Percentiles rank a stretch among this genome's conserved stretches.
phyloP scores from a whole-genome alignment of 2,888 invertebrate species.

The Temnothorax unifasciatus region DNA sequence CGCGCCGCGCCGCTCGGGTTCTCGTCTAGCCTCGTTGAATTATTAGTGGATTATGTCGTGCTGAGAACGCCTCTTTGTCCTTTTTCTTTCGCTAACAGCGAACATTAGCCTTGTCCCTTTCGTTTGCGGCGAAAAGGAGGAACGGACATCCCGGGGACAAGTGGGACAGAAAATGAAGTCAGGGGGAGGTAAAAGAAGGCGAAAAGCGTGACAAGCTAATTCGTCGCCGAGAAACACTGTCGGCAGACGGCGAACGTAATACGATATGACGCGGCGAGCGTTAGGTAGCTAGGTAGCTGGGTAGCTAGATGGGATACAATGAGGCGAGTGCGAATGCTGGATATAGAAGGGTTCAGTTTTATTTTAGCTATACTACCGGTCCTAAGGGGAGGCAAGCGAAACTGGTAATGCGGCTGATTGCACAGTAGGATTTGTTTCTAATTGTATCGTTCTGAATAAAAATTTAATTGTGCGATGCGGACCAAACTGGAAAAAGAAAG shows the following conservation, averaged over 20 bases:
- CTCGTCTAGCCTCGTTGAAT: constrained; percentile 68
- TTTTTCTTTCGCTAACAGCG: constrained; percentile 55
- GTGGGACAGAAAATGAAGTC: background rate
- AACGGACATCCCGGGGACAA: background rate
- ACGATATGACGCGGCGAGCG: constrained; percentile 17
- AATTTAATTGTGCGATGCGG: constrained; percentile 10
- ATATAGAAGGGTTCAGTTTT: constrained; percentile 39
- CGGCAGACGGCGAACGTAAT: constrained; percentile 30
- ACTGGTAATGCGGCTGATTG: constrained; percentile 18
- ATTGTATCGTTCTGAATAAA: constrained; percentile 5
- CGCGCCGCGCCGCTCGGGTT: background rate
- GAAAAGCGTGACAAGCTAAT: constrained; percentile 54
- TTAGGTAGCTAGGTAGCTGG: background rate
- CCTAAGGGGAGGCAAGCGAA: background rate
- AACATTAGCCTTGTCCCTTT: constrained; percentile 60
- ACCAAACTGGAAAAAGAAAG: background rate
- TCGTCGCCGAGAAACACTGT: constrained; percentile 42
- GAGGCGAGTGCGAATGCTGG: background rate
- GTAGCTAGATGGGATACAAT: constrained; percentile 24
- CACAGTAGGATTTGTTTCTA: constrained; percentile 25
- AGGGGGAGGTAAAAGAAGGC: constrained; percentile 5
- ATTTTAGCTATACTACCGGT: constrained; percentile 14
- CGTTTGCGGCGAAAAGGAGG: constrained; percentile 31
- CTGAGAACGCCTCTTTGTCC: constrained; percentile 58
- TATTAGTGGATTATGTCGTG: constrained; percentile 76